Evolutionary conservation across 2,888 invertebrate genomes (phyloP).

Genomic region (Minunthozetes semirufus): DNA sequence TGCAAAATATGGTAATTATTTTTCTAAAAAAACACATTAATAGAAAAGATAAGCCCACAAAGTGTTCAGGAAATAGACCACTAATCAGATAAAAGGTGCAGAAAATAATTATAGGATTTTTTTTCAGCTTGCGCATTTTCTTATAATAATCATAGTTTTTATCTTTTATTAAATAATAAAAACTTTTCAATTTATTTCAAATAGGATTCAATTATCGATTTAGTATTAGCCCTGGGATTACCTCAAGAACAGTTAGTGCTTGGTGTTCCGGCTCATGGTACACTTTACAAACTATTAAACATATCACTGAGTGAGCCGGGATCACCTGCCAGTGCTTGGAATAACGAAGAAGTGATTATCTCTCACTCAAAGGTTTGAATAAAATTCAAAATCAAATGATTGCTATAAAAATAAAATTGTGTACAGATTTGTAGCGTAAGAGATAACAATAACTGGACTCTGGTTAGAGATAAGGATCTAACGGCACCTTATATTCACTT

Average conservation of each 20-base stretch:
- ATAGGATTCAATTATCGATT: conserved; percentile 39
- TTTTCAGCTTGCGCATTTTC: no score
- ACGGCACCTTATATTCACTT: conserved; percentile 37
- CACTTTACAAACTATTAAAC: conserved; percentile 34
- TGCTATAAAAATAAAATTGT: not conserved
- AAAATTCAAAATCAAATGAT: not conserved
- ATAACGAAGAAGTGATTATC: conserved; percentile 33
- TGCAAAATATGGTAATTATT: conserved; percentile 38
- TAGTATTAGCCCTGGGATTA: conserved; percentile 35
- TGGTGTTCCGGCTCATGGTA: conserved; percentile 38
- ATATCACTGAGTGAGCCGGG: conserved; percentile 26
- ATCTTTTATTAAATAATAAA: no score
- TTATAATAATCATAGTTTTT: no score
- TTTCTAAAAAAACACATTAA: not conserved
- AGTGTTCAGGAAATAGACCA: no score
- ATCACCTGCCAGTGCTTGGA: conserved; percentile 35
- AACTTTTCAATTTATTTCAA: not conserved
- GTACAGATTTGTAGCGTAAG: conserved; percentile 36
- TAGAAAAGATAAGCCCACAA: no score
- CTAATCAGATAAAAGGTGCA: no score
- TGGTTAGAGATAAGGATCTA: conserved; percentile 37
- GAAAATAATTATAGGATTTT: no score
- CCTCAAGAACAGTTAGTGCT: conserved; percentile 36
- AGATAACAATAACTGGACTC: conserved; percentile 37
- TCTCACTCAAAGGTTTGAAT: conserved; percentile 37